Base-by-base conservation (phyloP, 1,140 invertebrate species). In the Glossosoma conforme region DNA sequence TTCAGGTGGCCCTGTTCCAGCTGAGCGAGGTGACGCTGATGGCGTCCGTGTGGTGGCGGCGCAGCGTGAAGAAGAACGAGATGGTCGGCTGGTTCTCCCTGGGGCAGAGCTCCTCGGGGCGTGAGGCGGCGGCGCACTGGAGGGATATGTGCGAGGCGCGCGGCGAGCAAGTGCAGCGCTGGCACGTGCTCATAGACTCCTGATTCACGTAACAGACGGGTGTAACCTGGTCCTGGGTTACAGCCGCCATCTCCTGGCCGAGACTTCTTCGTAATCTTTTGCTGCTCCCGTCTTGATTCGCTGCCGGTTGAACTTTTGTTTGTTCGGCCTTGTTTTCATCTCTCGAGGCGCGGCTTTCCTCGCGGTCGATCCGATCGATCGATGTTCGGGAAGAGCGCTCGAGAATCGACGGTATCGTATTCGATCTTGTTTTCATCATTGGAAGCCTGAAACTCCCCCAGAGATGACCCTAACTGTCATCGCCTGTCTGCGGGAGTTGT, bases 51-150 rank as follows among this genome's bases (percentile, higher is more conserved):
- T 96, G 95, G 76, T 91, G 92, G 68, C 84, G 90, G 49, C 85
- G 89, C 60, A 81, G 84, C 51, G 92, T 96, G 76, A 96, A 95
- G 60, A 86, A 91, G 52, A 95, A 95, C 62, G 92, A 97, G 68
- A 91, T 96, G 86, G 89, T 96, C 50, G 93, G 93, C 36, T 96
- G 93, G 93, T 92, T 96, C 71, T 90, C 90, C 48, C 67, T 96
- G 37, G 93, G 93, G 9, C 75, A 91, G 62, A 94, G 90, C 68
- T 90, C 90, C 54, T 93, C 91, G 17, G 91, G 92, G 13, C 85
- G 91, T 36, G 93, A 96, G 62, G 91, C 95, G 67, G 74, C 87
- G n/a, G 82, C 88, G 6, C 93, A 97, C 65, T 97, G 93, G 93
- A 85, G 87, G 63, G 93, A 96, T 60, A 93, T 97, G 81, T 79